Conservation (phyloP, 1,140 invertebrate genomes). For the Drosophila oshimai region DNA sequence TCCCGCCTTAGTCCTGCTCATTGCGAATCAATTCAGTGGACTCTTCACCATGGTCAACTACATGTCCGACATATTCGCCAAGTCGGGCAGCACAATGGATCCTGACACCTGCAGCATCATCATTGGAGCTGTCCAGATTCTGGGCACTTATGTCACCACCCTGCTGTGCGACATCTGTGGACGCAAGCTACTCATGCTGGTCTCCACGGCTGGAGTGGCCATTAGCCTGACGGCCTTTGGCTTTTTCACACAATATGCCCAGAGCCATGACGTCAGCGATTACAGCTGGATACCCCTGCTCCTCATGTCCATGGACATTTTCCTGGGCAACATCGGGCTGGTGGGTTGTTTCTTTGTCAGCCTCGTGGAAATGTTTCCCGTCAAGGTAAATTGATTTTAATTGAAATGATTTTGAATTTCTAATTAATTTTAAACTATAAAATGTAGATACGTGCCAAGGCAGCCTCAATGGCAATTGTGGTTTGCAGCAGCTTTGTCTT, state of each 20-base stretch:
- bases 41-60: conserved; percentile 66
- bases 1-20: conserved; percentile 35
- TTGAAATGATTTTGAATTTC: background rate
- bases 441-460: conserved; percentile 70
- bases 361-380: conserved; percentile 66
- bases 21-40: conserved; percentile 60
- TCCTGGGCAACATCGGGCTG: conserved; percentile 64
- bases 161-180: conserved; percentile 63
- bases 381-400: conserved; percentile 39
- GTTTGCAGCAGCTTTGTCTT: conserved; percentile 61
- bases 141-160: conserved; percentile 62
- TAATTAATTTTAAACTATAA: background rate
- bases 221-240: conserved; percentile 47
- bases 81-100: conserved; percentile 84
- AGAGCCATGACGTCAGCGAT: conserved; percentile 35
- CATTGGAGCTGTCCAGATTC: conserved; percentile 83
- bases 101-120: conserved; percentile 84
- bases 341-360: conserved; percentile 71
- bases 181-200: conserved; percentile 43
- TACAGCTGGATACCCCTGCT: conserved; percentile 70
- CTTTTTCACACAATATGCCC: conserved; percentile 39
- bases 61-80: conserved; percentile 85
- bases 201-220: conserved; percentile 49
- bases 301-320: conserved; percentile 63
- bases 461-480: conserved; percentile 50